A percentile compares a stretch with the other conserved stretches of the same genome.
phyloP scores from a whole-genome alignment of 2,797 vertebrate genomes.

The Gambusia yucatana region DNA sequence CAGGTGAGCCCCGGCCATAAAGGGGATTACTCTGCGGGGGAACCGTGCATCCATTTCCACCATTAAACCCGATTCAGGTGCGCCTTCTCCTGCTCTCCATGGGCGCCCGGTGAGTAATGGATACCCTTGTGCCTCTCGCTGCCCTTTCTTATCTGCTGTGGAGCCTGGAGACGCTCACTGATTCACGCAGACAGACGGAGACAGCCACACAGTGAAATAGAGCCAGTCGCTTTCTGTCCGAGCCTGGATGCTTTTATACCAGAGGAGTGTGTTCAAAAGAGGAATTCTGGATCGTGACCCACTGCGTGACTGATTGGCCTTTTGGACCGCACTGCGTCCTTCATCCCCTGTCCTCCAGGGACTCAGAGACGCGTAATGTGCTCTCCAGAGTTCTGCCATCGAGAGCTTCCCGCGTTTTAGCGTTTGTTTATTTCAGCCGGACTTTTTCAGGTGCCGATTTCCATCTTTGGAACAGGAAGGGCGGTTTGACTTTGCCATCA shows the following conservation, averaged over 20 bases:
- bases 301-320: conserved; percentile 46
- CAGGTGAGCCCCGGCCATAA: conserved; percentile 79
- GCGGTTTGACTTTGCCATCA: conserved; percentile 13
- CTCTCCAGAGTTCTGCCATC: conserved; percentile 44
- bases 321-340: conserved; percentile 37
- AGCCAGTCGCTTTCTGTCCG: conserved; percentile 46
- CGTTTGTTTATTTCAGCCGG: conserved; percentile 27
- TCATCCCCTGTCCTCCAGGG: conserved; percentile 40
- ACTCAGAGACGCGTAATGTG: conserved; percentile 33
- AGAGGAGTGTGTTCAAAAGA: conserved; percentile 50
- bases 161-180: conserved; percentile 41
- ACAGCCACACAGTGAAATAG: conserved; percentile 36
- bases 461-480: neutral
- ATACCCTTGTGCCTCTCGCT: conserved; percentile 67
- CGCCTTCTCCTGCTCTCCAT: conserved; percentile 74
- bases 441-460: conserved; percentile 8
- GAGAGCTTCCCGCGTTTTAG: conserved; percentile 23
- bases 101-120: conserved; percentile 79
- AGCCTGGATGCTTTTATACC: conserved; percentile 64
- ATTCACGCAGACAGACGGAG: conserved; percentile 41
- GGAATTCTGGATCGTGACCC: conserved; percentile 54
- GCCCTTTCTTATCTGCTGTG: conserved; percentile 72
- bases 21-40: conserved; percentile 78
- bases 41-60: conserved; percentile 80
- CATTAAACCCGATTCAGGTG: conserved; percentile 87